These are phyloP conservation scores for Alviniconcha strummeri DNA, from an alignment of 2,888 invertebrate genomes.

Conservation along the genomic window DNA sequence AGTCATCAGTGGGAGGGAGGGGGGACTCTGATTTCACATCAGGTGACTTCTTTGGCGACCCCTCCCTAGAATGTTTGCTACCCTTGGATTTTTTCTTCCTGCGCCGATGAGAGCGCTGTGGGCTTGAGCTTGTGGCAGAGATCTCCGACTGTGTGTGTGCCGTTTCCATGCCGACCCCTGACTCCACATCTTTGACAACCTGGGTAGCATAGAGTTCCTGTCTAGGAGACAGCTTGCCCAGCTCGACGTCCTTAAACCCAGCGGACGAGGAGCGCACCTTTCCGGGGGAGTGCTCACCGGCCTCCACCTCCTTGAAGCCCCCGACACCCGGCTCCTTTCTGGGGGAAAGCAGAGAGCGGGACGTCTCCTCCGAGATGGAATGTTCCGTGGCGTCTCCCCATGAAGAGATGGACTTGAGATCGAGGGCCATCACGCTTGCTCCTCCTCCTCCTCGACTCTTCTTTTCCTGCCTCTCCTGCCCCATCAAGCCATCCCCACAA, in stretches of 20 bases:
- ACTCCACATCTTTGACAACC: slow-evolving; percentile 8
- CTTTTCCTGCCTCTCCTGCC: background rate
- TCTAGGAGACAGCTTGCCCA: background rate
- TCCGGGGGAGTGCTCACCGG: background rate
- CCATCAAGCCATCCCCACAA: background rate
- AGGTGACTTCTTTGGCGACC: slow-evolving; percentile 3
- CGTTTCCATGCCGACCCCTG: slow-evolving; percentile 4
- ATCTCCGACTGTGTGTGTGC: slow-evolving; percentile 9
- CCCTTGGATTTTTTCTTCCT: slow-evolving; percentile 23
- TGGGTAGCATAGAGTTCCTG: background rate
- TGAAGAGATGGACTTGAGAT: slow-evolving; percentile 20
- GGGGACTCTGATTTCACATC: background rate
- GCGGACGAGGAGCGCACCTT: too few species aligned
- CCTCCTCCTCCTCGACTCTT: background rate
- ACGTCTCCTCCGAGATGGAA: slow-evolving; percentile 17
- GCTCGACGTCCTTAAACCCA: slow-evolving; percentile 5
- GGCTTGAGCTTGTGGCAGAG: background rate
- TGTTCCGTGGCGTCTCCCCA: slow-evolving; percentile 16
- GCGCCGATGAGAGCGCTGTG: background rate
- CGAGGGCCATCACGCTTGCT: background rate
- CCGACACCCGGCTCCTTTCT: background rate
- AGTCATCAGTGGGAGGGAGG: background rate
- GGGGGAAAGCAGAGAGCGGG: slow-evolving; percentile 3
- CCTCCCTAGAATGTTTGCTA: slow-evolving; percentile 2
- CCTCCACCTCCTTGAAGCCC: background rate